A percentile compares a stretch with the other conserved stretches of the same genome.
These are phyloP conservation scores for Vanessa atalanta DNA, from an alignment of 1,140 invertebrate genomes.

Conservation along the genomic window DNA sequence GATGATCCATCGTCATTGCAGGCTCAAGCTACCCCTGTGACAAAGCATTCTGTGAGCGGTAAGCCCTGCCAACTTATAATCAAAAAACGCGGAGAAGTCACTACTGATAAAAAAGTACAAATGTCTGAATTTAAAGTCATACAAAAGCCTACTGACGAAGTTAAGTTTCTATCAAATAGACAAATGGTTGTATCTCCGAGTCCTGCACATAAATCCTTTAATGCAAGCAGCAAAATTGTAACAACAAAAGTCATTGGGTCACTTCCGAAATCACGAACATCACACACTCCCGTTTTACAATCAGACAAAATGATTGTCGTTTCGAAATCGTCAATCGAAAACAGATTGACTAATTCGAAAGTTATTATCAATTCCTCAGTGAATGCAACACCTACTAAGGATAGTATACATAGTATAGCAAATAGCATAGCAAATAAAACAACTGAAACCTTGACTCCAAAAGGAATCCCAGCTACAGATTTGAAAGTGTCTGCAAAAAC, in stretches of 20 bases:
- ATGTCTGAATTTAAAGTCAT: conserved; percentile 73
- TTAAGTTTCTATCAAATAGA: conserved; percentile 73
- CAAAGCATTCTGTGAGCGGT: conserved; percentile 53
- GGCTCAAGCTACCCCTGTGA: conserved; percentile 51
- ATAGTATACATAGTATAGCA: conserved; percentile 46
- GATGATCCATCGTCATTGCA: conserved; percentile 55
- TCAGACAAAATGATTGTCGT: conserved; percentile 79
- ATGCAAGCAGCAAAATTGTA: conserved; percentile 67
- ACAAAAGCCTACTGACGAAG: conserved; percentile 69
- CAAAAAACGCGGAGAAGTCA: conserved; percentile 62
- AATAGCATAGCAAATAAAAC: conserved; percentile 57
- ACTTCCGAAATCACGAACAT: conserved; percentile 52
- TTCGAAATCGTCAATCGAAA: conserved; percentile 66
- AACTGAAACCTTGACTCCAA: conserved; percentile 68
- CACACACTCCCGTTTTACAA: conserved; percentile 51
- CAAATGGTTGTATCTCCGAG: conserved; percentile 68
- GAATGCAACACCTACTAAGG: conserved; percentile 58
- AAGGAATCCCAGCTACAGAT: conserved; percentile 77
- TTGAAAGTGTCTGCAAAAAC: conserved; percentile 78
- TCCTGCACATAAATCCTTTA: conserved; percentile 65
- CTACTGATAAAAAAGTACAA: conserved; percentile 71
- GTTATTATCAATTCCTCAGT: conserved; percentile 67
- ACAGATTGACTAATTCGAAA: conserved; percentile 65
- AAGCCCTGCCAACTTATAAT: conserved; percentile 76
- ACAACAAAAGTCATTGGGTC: conserved; percentile 75